Evolutionary conservation across 1,140 invertebrate species (phyloP).

Genomic region (Stratiolaelaps scimitus): DNA sequence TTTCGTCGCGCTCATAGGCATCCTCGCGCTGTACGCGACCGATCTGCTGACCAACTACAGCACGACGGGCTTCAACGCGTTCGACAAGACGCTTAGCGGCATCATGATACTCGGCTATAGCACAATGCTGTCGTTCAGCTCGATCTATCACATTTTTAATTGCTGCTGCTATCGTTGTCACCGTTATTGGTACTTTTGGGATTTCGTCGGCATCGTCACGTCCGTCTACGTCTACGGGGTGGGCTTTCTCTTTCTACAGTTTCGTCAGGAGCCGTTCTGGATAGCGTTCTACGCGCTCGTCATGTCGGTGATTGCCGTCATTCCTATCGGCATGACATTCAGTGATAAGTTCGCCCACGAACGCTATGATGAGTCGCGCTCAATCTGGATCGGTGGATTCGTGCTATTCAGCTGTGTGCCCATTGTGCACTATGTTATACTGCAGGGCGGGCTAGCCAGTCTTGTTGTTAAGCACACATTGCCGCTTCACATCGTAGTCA

Average conservation of each 20-base stretch:
- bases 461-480: conserved; percentile 13
- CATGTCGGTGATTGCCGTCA: conserved; percentile 10
- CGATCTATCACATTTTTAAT: conserved; percentile 23
- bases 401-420: conserved; percentile 12
- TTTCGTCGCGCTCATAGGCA: conserved; percentile 7
- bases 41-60: conserved; percentile 14
- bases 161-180: conserved; percentile 23
- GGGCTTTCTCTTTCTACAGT: conserved; percentile 7
- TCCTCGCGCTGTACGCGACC: neutral
- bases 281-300: conserved; percentile 6
- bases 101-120: conserved; percentile 7
- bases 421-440: conserved; percentile 23
- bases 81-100: conserved; percentile 10
- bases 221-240: conserved; percentile 19
- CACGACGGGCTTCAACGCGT: conserved; percentile 13
- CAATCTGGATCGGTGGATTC: conserved; percentile 24
- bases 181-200: conserved; percentile 19
- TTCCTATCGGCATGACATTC: neutral
- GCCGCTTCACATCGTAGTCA: conserved; percentile 3
- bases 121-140: neutral
- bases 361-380: conserved; percentile 13
- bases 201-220: conserved; percentile 21
- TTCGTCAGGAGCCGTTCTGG: neutral
- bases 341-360: conserved; percentile 4
- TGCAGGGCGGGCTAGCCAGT: conserved; percentile 13